A percentile compares a stretch with the other conserved stretches of the same genome.
Evolutionary conservation across 2,888 invertebrate genomes (phyloP).

Genomic region (Lordiphosa fenestrarum): DNA sequence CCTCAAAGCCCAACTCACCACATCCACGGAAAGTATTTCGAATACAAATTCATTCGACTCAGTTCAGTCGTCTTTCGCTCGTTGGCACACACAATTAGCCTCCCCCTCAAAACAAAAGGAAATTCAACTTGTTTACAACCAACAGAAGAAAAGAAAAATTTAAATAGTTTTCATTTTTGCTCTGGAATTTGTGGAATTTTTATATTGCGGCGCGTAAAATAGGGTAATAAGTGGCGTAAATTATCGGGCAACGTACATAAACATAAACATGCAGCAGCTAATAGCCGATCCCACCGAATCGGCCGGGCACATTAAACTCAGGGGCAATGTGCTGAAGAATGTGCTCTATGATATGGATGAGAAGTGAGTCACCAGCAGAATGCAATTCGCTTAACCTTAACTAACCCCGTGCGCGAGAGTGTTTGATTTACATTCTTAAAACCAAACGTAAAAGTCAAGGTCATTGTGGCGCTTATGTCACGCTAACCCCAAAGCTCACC

Average conservation of each 20-base stretch:
- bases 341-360: conserved; percentile 31
- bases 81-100: conserved; percentile 16
- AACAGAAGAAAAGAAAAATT: conserved; percentile 10
- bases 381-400: neutral
- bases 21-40: conserved; percentile 26
- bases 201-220: conserved; percentile 44
- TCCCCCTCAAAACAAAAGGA: conserved; percentile 1
- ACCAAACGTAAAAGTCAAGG: conserved; percentile 23
- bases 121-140: conserved; percentile 50
- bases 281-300: conserved; percentile 44
- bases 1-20: conserved; percentile 26
- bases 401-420: neutral
- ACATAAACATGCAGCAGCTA: conserved; percentile 63
- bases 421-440: neutral
- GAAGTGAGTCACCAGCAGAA: conserved; percentile 26
- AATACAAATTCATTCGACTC: conserved; percentile 19
- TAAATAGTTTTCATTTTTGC: conserved; percentile 46
- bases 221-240: conserved; percentile 35
- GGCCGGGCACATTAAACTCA: conserved; percentile 33
- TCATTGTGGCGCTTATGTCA: conserved; percentile 28
- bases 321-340: conserved; percentile 35
- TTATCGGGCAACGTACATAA: conserved; percentile 26
- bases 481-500: conserved; percentile 4
- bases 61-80: conserved; percentile 28
- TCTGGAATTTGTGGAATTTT: conserved; percentile 70